Conservation (phyloP, 2,797 vertebrate species). For the Enteromius anoplus region DNA sequence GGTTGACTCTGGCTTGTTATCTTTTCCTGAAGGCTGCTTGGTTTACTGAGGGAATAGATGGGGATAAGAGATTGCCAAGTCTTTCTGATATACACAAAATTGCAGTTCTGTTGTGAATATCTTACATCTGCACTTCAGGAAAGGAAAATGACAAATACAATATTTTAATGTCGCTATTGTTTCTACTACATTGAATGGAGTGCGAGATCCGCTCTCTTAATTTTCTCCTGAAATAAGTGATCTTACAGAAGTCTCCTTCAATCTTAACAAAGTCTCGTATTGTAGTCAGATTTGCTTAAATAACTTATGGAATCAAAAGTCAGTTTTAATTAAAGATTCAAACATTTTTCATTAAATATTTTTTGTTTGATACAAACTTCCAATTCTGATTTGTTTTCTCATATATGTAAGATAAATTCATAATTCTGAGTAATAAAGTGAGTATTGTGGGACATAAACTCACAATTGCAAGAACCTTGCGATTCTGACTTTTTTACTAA, state of each 20-base stretch:
- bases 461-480: too few species aligned
- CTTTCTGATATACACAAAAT: conserved; percentile 11
- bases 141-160: not conserved
- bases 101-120: not conserved
- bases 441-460: too few species aligned
- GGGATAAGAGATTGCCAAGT: conserved; percentile 10
- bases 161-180: not conserved
- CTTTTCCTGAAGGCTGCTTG: conserved; percentile 36
- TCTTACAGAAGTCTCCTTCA: not conserved
- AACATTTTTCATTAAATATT: not conserved
- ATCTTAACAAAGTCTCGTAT: not conserved
- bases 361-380: too few species aligned
- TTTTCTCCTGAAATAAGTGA: not conserved
- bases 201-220: not conserved
- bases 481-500: too few species aligned
- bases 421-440: too few species aligned
- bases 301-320: conserved; percentile 5
- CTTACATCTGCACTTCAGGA: not conserved
- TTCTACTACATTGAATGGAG: not conserved
- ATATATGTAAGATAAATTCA: too few species aligned
- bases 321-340: not conserved
- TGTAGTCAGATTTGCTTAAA: not conserved
- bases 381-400: too few species aligned
- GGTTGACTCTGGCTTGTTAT: conserved; percentile 36
- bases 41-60: conserved; percentile 21